Base-by-base conservation (phyloP, 2,113 vertebrate species). In the Poicephalus gulielmi region DNA sequence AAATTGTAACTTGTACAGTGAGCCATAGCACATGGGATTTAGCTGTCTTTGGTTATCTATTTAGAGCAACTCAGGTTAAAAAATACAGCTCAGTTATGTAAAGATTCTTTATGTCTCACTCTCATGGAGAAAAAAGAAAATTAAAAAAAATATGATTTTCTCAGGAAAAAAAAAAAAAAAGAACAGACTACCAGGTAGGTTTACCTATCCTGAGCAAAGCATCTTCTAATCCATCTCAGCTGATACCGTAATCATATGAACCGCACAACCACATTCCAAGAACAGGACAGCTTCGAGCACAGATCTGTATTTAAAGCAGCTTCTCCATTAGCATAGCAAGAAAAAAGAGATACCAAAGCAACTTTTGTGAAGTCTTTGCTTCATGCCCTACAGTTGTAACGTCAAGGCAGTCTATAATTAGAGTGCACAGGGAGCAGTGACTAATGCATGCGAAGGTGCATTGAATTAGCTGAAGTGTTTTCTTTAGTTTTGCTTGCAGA, bases 401-500 rank as follows among this genome's bases (percentile, higher is more conserved):
- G 0, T 71, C 88, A 79, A 88, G 20, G 39, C 41, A 88, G 15
- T 47, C 94, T 88, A 39, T 76, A 94, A 89, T 86, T 82, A 79
- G 62, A 60, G 52, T 0, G 3, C 3, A 0, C 64, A 57, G 39
- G 73, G 73, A 90, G 33, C 9, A 20, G n/a, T 86, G 90, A 88
- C 60, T 93, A 88, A 94, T 33, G 43, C 62, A 76, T 28, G 66
- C 13, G 39, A 92, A 92, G 52, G 35, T 55, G 59, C 44, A 33
- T 47, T 60, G 55, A 83, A 75, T 86, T 63, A 88, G 47, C 28
- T 67, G 44, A 81, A 95, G 30, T 76, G n/a, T 53, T 96, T 77
- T 83, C 87, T 68, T 85, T 94, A 82, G 35, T 95, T 92, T 95
- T 92, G 30, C 57, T 79, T n/a, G n/a, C 39, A 78, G 90, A 59